These are phyloP conservation scores for Hydroisotoma schaefferi DNA, from an alignment of 2,888 invertebrate genomes.

Conservation along the genomic window DNA sequence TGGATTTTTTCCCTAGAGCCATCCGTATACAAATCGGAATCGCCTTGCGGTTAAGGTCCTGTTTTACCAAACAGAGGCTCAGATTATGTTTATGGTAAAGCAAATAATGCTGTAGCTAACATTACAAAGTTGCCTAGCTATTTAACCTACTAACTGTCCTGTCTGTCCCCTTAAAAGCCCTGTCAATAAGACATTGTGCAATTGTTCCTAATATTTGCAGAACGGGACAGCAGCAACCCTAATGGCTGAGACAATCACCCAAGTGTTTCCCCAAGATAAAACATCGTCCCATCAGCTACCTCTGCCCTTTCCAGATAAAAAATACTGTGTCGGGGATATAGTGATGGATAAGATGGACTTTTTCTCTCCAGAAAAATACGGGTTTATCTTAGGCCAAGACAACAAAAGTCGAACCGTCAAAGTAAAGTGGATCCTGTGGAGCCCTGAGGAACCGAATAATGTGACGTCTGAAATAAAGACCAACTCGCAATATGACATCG, in stretches of 20 bases:
- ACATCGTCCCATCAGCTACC: too few species aligned
- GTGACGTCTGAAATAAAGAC: not conserved
- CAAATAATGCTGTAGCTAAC: too few species aligned
- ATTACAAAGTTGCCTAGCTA: too few species aligned
- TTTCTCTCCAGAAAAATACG: not conserved
- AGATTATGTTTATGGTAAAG: slow-evolving; percentile 1
- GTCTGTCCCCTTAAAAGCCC: too few species aligned
- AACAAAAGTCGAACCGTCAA: not conserved
- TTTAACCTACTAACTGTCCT: too few species aligned
- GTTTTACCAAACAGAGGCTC: not conserved
- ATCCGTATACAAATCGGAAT: not conserved
- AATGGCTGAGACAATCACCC: not conserved
- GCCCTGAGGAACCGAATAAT: not conserved
- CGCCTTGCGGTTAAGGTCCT: not conserved
- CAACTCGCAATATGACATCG: slow-evolving; percentile 8
- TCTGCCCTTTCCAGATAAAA: not conserved
- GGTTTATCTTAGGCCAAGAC: slow-evolving; percentile 1
- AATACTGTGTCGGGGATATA: slow-evolving; percentile 3
- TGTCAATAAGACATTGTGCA: not conserved
- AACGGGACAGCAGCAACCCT: not conserved
- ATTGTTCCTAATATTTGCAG: not conserved
- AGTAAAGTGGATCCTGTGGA: slow-evolving; percentile 5
- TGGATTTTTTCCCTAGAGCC: not conserved
- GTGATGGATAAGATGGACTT: slow-evolving; percentile 6
- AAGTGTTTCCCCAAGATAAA: not conserved